Percentiles rank a stretch among this genome's conserved stretches.
phyloP scores from a whole-genome alignment of 2,113 vertebrate genomes.

The Ptyas mucosa region DNA sequence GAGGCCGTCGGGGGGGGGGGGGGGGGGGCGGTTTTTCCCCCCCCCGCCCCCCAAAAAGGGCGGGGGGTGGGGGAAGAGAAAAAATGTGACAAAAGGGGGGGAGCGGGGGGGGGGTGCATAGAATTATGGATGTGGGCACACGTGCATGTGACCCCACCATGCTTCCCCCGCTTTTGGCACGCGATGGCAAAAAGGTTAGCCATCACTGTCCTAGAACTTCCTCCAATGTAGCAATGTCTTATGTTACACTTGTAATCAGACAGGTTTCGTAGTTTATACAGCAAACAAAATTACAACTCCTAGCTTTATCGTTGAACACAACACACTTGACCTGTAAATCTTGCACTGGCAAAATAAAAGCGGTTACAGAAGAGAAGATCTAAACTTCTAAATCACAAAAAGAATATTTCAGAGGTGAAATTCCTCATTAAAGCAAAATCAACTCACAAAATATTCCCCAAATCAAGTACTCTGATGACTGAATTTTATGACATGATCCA shows the following conservation, averaged over 20 bases:
- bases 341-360: not conserved
- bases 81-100: too few species aligned
- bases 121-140: too few species aligned
- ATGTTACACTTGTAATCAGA: not conserved
- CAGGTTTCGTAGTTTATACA: not conserved
- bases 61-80: too few species aligned
- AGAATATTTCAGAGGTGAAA: not conserved
- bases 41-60: too few species aligned
- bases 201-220: too few species aligned
- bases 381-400: not conserved
- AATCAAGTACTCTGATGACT: not conserved
- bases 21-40: too few species aligned
- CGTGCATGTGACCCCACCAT: too few species aligned
- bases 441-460: not conserved
- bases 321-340: not conserved
- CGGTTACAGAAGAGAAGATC: not conserved
- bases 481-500: not conserved
- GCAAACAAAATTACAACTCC: not conserved
- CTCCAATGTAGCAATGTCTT: not conserved
- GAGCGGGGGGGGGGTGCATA: too few species aligned
- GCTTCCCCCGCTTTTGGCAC: too few species aligned
- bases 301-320: not conserved
- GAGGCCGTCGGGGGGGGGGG: too few species aligned
- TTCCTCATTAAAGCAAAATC: not conserved
- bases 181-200: too few species aligned